Evolutionary conservation across 2,113 vertebrate genomes (phyloP).

Genomic region (Caranx ignobilis): DNA sequence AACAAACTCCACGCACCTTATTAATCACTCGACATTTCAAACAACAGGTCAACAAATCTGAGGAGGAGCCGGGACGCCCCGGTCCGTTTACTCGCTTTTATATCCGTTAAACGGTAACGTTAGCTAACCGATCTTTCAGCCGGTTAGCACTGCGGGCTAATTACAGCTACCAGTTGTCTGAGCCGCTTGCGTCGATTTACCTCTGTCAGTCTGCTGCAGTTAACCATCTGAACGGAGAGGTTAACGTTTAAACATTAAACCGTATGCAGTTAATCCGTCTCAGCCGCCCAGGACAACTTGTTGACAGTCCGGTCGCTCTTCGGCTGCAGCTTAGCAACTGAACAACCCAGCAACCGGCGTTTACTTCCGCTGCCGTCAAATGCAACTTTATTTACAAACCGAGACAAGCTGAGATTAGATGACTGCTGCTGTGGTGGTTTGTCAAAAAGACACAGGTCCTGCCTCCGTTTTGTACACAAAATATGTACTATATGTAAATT

Average conservation of each 20-base stretch:
- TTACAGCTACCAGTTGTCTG: not conserved
- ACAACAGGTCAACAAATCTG: not conserved
- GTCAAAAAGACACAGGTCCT: too few species aligned
- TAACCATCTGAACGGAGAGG: not conserved
- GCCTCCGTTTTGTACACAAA: too few species aligned
- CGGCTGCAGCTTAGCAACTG: conserved; percentile 69
- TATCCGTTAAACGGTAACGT: not conserved
- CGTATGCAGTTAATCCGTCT: not conserved
- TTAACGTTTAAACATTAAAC: not conserved
- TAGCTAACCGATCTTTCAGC: not conserved
- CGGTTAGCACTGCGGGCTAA: not conserved
- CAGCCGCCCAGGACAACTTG: conserved; percentile 8
- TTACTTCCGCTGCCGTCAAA: conserved; percentile 49
- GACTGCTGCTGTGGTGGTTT: too few species aligned
- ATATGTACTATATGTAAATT: too few species aligned
- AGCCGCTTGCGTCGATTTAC: not conserved
- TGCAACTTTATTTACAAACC: conserved; percentile 25
- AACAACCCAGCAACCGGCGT: not conserved
- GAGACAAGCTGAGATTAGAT: too few species aligned
- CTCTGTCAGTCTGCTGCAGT: conserved; percentile 10
- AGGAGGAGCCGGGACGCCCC: not conserved
- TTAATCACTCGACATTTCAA: not conserved
- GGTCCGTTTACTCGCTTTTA: not conserved
- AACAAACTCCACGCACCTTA: not conserved
- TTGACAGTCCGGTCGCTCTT: conserved; percentile 34